Base-by-base conservation (phyloP, 2,888 invertebrate genomes). In the Halocaridina rubra region DNA sequence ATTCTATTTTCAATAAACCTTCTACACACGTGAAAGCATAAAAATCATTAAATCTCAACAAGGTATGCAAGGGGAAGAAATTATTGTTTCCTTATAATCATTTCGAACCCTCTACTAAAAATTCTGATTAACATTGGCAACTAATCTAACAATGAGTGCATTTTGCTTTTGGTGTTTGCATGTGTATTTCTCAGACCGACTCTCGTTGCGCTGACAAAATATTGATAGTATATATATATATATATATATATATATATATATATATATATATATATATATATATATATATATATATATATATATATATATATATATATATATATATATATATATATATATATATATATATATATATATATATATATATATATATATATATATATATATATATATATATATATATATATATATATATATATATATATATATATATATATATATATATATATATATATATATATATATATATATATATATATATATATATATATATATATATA, bases 251-350 rank as follows among this genome's bases (percentile, higher is more conserved):
- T 64, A 64, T 64, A 64, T 64, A 3, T 64, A 64, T 64, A 3
- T 64, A 64, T 64, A 3, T 64, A 64, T 64, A 3, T 64, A 64
- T 64, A 3, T 64, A 64, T 64, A 3, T 64, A 64, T 64, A 3
- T 64, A 64, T 64, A 3, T 64, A 64, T 64, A 3, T 64, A 64
- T 64, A 3, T 64, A 64, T 64, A 3, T 64, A 64, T 64, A 3
- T 64, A 64, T 64, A 3, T 64, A 64, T 64, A 3, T 64, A 64
- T 64, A 64, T 64, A 64, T 64, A 19, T 64, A 64, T 64, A 64
- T 64, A 64, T 64, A 64, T 64, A 64, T 64, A 64, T 64, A 64
- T 64, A 64, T 64, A 64, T 64, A 64, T 64, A 61, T 64, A 64
- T 64, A 64, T 64, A 64, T 61, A 61, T 61, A 39, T 39, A 39